Evolutionary conservation across 2,113 vertebrate genomes (phyloP).

Genomic region (Hucho hucho): DNA sequence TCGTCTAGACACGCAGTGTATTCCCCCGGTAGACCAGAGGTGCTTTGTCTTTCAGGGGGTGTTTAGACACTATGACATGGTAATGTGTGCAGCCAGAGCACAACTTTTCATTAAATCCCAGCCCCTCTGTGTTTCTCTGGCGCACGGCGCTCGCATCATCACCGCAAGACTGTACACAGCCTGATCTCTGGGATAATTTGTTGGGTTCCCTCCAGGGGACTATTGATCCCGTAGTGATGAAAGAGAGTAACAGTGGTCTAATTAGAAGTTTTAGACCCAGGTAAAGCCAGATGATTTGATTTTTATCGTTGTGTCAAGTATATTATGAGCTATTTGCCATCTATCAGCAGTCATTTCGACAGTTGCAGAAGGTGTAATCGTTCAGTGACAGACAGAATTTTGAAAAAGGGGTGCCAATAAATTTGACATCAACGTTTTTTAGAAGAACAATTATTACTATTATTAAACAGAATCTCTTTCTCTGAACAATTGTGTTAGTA

Average conservation of each 20-base stretch:
- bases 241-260: constrained; percentile 54
- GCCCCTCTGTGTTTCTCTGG: constrained; percentile 37
- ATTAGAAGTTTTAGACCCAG: constrained; percentile 57
- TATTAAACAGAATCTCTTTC: too few relatives aligned
- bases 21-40: constrained; percentile 31
- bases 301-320: constrained; percentile 54
- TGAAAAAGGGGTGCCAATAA: too few relatives aligned
- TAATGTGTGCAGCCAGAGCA: constrained; percentile 47
- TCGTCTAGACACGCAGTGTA: constrained; percentile 50
- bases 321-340: constrained; percentile 45
- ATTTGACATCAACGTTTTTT: too few relatives aligned
- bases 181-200: constrained; percentile 63
- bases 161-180: constrained; percentile 34
- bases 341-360: constrained; percentile 31
- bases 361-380: constrained; percentile 14
- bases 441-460: too few relatives aligned
- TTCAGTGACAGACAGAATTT: constrained; percentile 1
- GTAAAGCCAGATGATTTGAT: constrained; percentile 53
- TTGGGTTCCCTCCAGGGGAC: constrained; percentile 49
- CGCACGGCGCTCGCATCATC: constrained; percentile 45
- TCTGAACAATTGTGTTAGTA: too few relatives aligned
- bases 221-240: constrained; percentile 68
- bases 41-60: constrained; percentile 45
- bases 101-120: constrained; percentile 62
- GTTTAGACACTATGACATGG: constrained; percentile 45